phyloP scores from a whole-genome alignment of 2,888 invertebrate species.

The Drosophila seclusa region DNA sequence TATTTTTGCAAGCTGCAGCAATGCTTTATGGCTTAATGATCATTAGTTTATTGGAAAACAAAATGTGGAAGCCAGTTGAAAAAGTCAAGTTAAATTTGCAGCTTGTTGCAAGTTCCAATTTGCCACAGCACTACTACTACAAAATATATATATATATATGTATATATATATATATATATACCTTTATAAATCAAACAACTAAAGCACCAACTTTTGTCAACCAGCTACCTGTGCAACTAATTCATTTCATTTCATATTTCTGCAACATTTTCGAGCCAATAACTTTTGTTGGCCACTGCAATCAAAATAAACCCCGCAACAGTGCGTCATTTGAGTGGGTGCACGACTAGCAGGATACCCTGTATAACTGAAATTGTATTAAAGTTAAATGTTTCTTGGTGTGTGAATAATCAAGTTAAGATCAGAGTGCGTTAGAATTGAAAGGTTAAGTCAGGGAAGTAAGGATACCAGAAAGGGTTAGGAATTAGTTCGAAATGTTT shows the following conservation, averaged over 20 bases:
- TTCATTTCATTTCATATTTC: conserved; percentile 79
- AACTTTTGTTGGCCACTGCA: conserved; percentile 37
- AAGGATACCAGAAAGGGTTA: neutral
- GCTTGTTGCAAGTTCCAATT: conserved; percentile 40
- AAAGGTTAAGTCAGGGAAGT: too few species aligned
- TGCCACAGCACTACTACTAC: conserved; percentile 18
- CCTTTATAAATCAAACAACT: conserved; percentile 66
- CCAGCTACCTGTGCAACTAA: conserved; percentile 55
- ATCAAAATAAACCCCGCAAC: conserved; percentile 14
- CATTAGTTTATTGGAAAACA: neutral
- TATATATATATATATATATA: conserved; percentile 4
- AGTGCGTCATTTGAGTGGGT: neutral
- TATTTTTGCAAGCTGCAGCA: neutral
- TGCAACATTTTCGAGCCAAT: conserved; percentile 64
- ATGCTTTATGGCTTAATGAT: neutral
- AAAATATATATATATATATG: neutral
- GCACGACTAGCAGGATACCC: neutral
- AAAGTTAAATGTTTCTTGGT: neutral
- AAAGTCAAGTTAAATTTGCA: conserved; percentile 67
- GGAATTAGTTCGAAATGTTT: too few species aligned
- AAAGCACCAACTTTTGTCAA: conserved; percentile 70
- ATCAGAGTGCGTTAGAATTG: neutral
- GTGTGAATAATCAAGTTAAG: neutral
- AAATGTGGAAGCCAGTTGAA: conserved; percentile 26
- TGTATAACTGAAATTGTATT: neutral